phyloP scores from a whole-genome alignment of 2,113 vertebrate species.

The Stigmatopora nigra region DNA sequence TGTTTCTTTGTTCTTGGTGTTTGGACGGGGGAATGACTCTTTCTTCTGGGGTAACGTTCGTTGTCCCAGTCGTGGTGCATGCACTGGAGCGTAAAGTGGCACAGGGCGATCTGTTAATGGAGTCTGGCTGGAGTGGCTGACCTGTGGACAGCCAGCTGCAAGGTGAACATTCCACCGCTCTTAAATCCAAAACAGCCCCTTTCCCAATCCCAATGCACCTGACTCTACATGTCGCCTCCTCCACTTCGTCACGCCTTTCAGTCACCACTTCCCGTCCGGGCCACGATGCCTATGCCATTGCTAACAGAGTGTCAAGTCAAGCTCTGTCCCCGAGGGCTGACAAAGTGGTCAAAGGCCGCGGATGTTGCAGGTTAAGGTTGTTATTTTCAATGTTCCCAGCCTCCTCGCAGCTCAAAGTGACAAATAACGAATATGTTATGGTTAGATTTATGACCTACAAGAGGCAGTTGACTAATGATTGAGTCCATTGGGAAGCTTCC shows the following conservation, averaged over 20 bases:
- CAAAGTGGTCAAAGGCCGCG: conserved; percentile 57
- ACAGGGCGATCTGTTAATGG: conserved; percentile 61
- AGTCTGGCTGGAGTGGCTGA: conserved; percentile 58
- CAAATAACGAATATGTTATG: conserved; percentile 53
- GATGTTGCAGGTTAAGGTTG: conserved; percentile 47
- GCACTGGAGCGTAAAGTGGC: conserved; percentile 59
- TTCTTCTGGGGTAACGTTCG: conserved; percentile 45
- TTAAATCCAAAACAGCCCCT: conserved; percentile 59
- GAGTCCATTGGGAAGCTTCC: conserved; percentile 35
- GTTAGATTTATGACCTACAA: conserved; percentile 47
- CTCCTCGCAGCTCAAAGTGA: conserved; percentile 39
- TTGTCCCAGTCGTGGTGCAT: conserved; percentile 48
- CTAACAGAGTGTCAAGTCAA: conserved; percentile 63
- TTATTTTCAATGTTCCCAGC: conserved; percentile 47
- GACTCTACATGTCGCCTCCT: conserved; percentile 9
- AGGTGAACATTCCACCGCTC: conserved; percentile 46
- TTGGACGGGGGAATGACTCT: conserved; percentile 10
- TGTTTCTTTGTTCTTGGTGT: conserved; percentile 38
- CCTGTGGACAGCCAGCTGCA: conserved; percentile 63
- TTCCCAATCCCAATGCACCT: background rate
- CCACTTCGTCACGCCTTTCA: conserved; percentile 50
- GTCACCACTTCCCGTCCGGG: conserved; percentile 41
- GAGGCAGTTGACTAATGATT: conserved; percentile 45
- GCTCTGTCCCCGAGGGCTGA: conserved; percentile 49
- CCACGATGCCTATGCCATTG: conserved; percentile 22